Evolutionary conservation across 2,113 vertebrate species (phyloP), one percentile per base, ranked within the genome.

Genomic region (Lamprologus tigripictilis): DNA sequence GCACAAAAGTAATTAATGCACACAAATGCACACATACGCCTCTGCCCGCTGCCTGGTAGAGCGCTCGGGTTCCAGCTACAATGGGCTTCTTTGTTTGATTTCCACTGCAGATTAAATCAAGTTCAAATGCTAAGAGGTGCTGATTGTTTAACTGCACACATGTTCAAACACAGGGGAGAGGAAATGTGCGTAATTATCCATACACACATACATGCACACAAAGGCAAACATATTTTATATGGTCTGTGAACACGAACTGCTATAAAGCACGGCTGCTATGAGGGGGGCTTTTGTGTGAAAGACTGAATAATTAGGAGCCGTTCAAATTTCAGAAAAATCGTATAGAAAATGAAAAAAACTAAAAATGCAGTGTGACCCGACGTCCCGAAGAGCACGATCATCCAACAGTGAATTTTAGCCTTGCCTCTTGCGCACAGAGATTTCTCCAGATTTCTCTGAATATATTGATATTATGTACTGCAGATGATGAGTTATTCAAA

Each of bases 11-110:
- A 57, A 81, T 82, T 31, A 23, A 82, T 73, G 17, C 54, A 51
- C 66, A 86, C 21, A 71, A 13, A 86, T 47, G 31, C 31, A 16
- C 28, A 57, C 53, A 28, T 23, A 11, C 31, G 58, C 5, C 23
- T 53, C 33, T 35, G 78, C 58, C 35, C 12, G 16, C 81, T 80
- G 73, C 16, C 23, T 40, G 13, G 35, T 12, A 5, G 55, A 78
- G 85, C 16, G 12, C 82, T 87, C 42, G 63, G 47, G 81, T 26
- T 79, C 47, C 82, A 82, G 84, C 58, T 71, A 66, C 31, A 14
- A n/a, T 54, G 80, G 54, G 58, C 45, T 86, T 89, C 80, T 66
- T 91, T 87, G 80, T 90, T 87, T 90, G 85, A 73, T 80, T 92
- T 88, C 8, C 84, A 68, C 37, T 51, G 81, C 61, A 12, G 40